These are phyloP conservation scores for Parus major DNA, from an alignment of 2,113 vertebrate species.

Conservation along the genomic window DNA sequence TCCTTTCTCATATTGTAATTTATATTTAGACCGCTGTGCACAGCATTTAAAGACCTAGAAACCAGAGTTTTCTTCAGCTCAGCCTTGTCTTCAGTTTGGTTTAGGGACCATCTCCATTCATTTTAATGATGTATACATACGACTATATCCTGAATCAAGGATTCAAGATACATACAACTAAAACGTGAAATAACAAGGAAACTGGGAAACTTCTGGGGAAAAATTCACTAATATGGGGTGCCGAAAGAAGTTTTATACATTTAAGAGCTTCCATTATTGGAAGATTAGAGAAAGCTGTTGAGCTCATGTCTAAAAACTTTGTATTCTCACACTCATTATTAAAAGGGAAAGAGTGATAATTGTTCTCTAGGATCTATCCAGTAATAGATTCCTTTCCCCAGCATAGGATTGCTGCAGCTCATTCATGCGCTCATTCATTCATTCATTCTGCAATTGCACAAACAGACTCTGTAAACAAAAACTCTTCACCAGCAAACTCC, in stretches of 20 bases:
- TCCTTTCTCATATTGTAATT: not conserved
- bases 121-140: not conserved
- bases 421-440: not conserved
- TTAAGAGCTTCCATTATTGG: not conserved
- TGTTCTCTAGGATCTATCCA: not conserved
- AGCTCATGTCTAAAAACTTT: not conserved
- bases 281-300: not conserved
- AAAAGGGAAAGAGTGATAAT: not conserved
- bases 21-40: not conserved
- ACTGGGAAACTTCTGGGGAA: not conserved
- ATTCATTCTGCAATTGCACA: not conserved
- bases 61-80: not conserved
- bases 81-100: not conserved
- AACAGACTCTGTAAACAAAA: conserved; percentile 49
- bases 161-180: not conserved
- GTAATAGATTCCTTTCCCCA: not conserved
- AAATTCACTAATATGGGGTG: not conserved
- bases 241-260: not conserved
- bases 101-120: not conserved
- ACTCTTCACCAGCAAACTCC: conserved; percentile 15
- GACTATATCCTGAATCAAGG: not conserved
- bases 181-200: not conserved
- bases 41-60: not conserved
- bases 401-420: not conserved
- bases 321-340: not conserved